phyloP scores from a whole-genome alignment of 2,113 vertebrate genomes.

The Neofelis nebulosa region DNA sequence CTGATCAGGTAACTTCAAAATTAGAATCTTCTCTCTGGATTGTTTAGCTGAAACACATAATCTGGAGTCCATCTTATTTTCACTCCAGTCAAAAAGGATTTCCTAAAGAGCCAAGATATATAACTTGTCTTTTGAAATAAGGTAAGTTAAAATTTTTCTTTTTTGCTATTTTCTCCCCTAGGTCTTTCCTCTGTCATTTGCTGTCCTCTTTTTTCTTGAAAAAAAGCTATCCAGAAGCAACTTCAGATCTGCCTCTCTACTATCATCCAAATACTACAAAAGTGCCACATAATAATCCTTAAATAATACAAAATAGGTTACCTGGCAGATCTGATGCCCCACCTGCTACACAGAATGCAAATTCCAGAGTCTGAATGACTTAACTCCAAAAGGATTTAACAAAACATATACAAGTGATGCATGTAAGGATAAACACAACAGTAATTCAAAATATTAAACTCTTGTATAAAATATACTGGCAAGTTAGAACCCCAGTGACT shows the following conservation, averaged over 20 bases:
- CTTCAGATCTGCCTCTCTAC: background rate
- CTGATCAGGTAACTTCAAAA: background rate
- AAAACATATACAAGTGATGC: background rate
- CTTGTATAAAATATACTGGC: background rate
- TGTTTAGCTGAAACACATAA: background rate
- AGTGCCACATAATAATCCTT: background rate
- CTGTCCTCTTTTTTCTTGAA: background rate
- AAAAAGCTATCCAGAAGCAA: slow-evolving; percentile 23
- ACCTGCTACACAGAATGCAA: background rate
- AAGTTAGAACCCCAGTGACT: background rate
- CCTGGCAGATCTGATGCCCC: background rate
- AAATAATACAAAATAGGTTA: background rate
- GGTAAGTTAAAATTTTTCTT: background rate
- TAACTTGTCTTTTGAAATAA: background rate
- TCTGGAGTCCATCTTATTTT: background rate
- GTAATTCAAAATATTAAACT: slow-evolving; percentile 16
- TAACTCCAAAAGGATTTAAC: slow-evolving; percentile 14
- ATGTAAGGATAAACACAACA: background rate
- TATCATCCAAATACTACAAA: background rate
- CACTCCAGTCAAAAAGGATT: background rate
- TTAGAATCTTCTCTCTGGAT: background rate
- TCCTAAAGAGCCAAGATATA: background rate
- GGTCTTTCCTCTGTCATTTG: background rate
- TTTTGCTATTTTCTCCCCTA: slow-evolving; percentile 23
- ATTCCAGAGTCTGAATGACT: background rate